These are phyloP conservation scores for Scolopax mira DNA, from an alignment of 2,113 vertebrate genomes.

Conservation along the genomic window DNA sequence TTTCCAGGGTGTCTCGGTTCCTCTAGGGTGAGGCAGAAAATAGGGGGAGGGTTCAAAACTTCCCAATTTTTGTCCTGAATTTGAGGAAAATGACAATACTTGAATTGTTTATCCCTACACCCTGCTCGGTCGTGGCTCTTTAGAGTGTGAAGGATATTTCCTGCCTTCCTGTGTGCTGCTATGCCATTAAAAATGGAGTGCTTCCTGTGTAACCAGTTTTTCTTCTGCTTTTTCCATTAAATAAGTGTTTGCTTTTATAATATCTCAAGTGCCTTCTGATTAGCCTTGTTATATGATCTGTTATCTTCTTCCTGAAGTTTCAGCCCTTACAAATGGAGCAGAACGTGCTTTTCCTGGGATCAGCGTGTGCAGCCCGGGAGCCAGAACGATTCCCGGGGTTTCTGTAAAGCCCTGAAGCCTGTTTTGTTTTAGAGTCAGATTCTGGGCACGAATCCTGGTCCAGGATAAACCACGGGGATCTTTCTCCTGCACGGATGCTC, in stretches of 20 bases:
- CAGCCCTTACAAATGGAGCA: not conserved
- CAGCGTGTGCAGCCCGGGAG: not conserved
- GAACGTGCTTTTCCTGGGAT: not conserved
- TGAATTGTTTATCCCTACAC: not conserved
- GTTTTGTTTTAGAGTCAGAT: accelerated
- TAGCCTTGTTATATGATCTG: not conserved
- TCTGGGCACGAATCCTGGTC: not conserved
- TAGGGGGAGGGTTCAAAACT: not conserved
- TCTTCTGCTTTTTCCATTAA: not conserved
- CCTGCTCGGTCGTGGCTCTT: not conserved
- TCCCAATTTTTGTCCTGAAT: not conserved
- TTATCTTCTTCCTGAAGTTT: not conserved
- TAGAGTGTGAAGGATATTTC: not conserved
- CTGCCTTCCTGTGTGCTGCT: not conserved
- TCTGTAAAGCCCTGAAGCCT: not conserved
- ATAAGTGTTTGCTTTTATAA: not conserved
- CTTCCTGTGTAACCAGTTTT: conserved; percentile 12
- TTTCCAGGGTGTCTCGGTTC: not conserved
- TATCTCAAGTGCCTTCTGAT: not conserved
- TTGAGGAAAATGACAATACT: not conserved
- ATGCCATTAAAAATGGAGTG: not conserved
- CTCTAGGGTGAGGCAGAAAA: not conserved
- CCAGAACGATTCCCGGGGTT: accelerated
- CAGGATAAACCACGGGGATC: not conserved
- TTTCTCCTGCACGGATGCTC: not conserved